Percentiles rank a stretch among this genome's conserved stretches.
Conservation (phyloP, 1,140 invertebrate genomes). For the Diabrotica undecimpunctata region DNA sequence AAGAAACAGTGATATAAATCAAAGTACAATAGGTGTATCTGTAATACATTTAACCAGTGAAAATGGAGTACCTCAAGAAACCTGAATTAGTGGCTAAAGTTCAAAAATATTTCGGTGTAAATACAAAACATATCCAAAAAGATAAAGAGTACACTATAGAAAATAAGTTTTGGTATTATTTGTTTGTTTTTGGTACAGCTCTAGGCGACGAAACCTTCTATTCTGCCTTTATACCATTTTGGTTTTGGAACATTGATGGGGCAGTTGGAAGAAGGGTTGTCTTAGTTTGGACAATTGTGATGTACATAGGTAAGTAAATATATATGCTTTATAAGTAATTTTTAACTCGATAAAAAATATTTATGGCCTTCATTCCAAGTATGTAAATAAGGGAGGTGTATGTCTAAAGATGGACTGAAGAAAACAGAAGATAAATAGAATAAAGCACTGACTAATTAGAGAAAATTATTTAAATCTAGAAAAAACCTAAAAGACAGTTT, state of each 20-base stretch:
- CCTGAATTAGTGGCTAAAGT: constrained; percentile 65
- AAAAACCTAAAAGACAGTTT: too few relatives aligned
- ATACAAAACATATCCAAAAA: constrained; percentile 30
- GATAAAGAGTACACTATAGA: constrained; percentile 54
- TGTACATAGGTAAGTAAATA: constrained; percentile 73
- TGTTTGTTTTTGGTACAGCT: constrained; percentile 78
- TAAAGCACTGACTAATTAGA: too few relatives aligned
- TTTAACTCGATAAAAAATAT: too few relatives aligned
- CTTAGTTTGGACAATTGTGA: constrained; percentile 78
- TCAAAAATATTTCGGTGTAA: constrained; percentile 65
- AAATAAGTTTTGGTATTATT: constrained; percentile 83
- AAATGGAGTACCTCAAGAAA: constrained; percentile 63
- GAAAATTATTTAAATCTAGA: too few relatives aligned
- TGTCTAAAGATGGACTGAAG: too few relatives aligned
- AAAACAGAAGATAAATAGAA: too few relatives aligned
- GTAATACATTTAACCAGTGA: background rate
- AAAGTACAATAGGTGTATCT: too few relatives aligned
- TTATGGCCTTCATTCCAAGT: too few relatives aligned
- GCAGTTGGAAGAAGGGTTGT: constrained; percentile 75
- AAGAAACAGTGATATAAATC: constrained; percentile 3
- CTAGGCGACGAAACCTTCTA: constrained; percentile 89
- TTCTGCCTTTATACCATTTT: constrained; percentile 81
- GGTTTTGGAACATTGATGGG: constrained; percentile 89
- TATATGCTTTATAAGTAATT: background rate
- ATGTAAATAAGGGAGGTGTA: too few relatives aligned